phyloP scores from a whole-genome alignment of 2,113 vertebrate species.

The Theristicus caerulescens region DNA sequence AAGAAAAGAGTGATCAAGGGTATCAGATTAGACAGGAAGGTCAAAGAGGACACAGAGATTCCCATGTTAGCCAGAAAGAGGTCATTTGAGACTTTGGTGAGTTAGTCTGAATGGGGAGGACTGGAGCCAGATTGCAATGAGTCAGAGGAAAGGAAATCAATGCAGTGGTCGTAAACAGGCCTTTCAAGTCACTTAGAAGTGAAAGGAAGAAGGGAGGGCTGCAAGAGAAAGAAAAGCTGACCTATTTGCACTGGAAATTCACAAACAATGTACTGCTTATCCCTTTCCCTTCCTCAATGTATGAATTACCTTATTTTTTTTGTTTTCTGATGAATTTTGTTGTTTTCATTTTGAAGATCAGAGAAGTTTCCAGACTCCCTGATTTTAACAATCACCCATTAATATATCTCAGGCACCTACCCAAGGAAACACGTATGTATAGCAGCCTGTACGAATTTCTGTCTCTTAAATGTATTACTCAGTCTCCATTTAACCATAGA shows the following conservation, averaged over 20 bases:
- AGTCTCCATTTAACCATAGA: constrained; percentile 27
- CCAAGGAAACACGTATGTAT: background rate
- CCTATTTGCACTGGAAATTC: constrained; percentile 50
- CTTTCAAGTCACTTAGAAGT: constrained; percentile 54
- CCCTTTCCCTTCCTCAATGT: background rate
- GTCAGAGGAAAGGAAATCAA: constrained; percentile 68
- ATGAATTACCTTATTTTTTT: constrained; percentile 10
- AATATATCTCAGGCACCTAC: constrained; percentile 28
- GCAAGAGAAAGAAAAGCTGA: constrained; percentile 24
- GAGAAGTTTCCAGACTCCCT: constrained; percentile 22
- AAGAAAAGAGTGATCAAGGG: constrained; percentile 6
- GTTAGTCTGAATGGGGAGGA: constrained; percentile 43
- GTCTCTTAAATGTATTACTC: constrained; percentile 38
- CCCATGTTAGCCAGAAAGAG: constrained; percentile 1
- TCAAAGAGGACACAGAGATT: constrained; percentile 55
- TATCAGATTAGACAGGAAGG: constrained; percentile 50
- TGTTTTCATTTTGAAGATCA: constrained; percentile 21
- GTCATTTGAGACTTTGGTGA: constrained; percentile 59
- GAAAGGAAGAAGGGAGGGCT: constrained; percentile 28
- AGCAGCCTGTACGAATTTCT: background rate
- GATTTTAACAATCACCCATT: background rate
- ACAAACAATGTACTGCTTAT: constrained; percentile 40
- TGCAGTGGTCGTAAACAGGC: constrained; percentile 55
- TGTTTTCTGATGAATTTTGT: background rate
- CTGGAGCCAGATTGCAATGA: constrained; percentile 55